Evolutionary conservation across 2,113 vertebrate genomes (phyloP), one percentile per base, ranked within the genome.

Genomic region (Myotis yumanensis): DNA sequence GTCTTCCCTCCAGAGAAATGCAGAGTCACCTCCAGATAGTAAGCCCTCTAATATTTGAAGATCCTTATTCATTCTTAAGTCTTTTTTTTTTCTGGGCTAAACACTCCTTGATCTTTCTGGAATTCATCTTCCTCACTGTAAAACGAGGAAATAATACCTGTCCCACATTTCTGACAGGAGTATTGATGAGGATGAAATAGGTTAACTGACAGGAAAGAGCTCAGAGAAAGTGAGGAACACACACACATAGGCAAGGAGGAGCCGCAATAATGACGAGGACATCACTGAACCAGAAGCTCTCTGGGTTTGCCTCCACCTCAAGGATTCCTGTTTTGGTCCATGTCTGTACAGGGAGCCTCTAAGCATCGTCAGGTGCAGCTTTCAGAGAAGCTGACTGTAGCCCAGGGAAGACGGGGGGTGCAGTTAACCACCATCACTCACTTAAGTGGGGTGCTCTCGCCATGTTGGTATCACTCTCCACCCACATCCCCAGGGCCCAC

Each of bases 341-440:
- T 8, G 32, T 64, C 71, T 14, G 17, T n/a, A 30, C 32, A 59
- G 54, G 28, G 25, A 59, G 8, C 3, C 82, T 75, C 43, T 62
- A 43, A 84, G 64, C n/a, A 57, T 40, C 43, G 40, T 37, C 3
- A 32, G 4, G 18, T n/a, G 15, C 11, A 89, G 18, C 28, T 83
- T 16, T 59, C 46, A 68, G 87, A 94, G n/a, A 62, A 30, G 28
- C 54, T 46, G 20, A 6, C 28, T 48, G 1, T 40, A 20, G 2
- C 52, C 52, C 1, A 0, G 11, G 30, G 32, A 7, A 14, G 25
- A 12, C 0, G 0, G 7, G 30, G 28, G 46, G 18, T 48, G 12
- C 46, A 2, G 2, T 22, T 62, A 86, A 54, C 16, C 28, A 22
- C 37, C 28, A 11, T 6, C 17, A 1, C 43, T 71, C 2, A 32